A percentile compares a stretch with the other conserved stretches of the same genome.
Conservation (phyloP, 2,113 vertebrate species). For the Sturnira hondurensis region DNA sequence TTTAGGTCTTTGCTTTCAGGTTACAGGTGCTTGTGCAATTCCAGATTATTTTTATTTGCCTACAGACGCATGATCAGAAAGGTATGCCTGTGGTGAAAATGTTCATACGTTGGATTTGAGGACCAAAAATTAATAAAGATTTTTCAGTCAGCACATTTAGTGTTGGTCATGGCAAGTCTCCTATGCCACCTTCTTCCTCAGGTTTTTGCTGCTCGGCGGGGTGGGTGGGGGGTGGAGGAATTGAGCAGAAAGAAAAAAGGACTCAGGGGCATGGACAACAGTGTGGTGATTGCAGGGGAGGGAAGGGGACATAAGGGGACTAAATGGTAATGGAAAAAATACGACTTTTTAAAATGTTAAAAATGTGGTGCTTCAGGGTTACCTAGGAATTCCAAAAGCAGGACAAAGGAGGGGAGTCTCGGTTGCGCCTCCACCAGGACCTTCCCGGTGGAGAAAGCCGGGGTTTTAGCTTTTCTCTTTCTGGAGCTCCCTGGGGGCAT, state of each 20-base stretch:
- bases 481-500: background rate
- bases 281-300: no score
- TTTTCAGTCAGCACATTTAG: background rate
- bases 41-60: conserved; percentile 37
- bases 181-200: background rate
- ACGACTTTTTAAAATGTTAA: background rate
- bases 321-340: no score
- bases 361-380: background rate
- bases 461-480: background rate
- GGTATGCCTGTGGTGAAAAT: background rate
- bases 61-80: background rate
- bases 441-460: background rate
- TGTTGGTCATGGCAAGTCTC: background rate
- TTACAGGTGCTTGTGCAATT: background rate
- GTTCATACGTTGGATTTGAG: conserved; percentile 15
- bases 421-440: background rate
- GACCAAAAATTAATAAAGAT: background rate
- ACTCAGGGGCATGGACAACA: no score
- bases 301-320: no score
- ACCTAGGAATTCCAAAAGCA: background rate
- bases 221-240: no score
- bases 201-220: background rate
- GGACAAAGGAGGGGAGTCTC: background rate
- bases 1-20: background rate
- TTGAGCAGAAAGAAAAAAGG: no score